A percentile compares a stretch with the other conserved stretches of the same genome.
Evolutionary conservation across 2,888 invertebrate species (phyloP).

Genomic region (Trachelus stipa): DNA sequence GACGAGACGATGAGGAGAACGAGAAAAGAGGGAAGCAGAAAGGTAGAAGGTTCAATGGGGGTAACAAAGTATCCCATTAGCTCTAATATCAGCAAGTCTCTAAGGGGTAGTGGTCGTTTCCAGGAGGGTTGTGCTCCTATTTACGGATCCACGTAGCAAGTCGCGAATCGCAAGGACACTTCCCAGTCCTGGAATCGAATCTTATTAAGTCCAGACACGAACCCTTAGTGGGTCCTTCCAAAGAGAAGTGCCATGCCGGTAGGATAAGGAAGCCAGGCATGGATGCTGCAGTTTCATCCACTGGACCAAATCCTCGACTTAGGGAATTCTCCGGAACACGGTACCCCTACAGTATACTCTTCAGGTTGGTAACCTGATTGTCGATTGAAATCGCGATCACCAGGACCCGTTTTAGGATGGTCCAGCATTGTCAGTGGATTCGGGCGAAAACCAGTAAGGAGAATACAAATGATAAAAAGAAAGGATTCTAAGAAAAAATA

Average conservation of each 20-base stretch:
- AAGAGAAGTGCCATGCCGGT: background rate
- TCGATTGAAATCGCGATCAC: background rate
- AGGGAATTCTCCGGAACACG: background rate
- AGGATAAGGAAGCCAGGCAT: background rate
- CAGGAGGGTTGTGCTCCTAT: slow-evolving; percentile 16
- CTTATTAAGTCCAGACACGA: background rate
- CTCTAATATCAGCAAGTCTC: slow-evolving; percentile 35
- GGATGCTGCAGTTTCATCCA: background rate
- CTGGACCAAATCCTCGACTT: background rate
- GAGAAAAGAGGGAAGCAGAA: background rate
- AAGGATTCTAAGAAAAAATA: background rate
- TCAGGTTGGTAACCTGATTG: background rate
- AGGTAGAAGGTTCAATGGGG: slow-evolving; percentile 12
- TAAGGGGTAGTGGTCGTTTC: slow-evolving; percentile 38
- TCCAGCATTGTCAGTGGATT: background rate
- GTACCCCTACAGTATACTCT: background rate
- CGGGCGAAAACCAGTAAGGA: background rate
- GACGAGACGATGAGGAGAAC: background rate
- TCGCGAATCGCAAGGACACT: background rate
- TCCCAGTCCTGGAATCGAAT: background rate
- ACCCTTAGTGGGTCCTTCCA: background rate
- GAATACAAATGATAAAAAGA: background rate
- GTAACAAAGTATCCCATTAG: slow-evolving; percentile 55
- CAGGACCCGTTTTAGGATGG: background rate
- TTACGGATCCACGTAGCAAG: slow-evolving; percentile 8